These are phyloP conservation scores for Tetragnatha montana DNA, from an alignment of 2,888 invertebrate genomes.

Conservation along the genomic window DNA sequence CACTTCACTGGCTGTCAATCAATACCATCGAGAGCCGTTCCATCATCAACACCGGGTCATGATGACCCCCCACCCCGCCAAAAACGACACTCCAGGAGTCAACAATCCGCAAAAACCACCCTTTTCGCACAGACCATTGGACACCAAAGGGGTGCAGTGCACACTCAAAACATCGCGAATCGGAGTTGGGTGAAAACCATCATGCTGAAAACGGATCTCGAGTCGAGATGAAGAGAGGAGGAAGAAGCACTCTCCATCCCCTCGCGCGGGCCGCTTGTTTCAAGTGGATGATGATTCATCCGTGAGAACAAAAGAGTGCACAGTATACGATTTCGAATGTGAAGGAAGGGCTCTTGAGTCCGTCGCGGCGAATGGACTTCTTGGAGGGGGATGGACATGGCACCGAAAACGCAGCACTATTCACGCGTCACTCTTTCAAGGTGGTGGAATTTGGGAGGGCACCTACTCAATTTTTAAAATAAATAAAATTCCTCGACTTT, in stretches of 20 bases:
- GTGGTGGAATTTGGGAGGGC: no score
- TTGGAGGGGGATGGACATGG: no score
- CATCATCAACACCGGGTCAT: no score
- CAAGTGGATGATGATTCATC: slow-evolving; percentile 59
- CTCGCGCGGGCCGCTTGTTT: slow-evolving; percentile 35
- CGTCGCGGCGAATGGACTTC: background rate
- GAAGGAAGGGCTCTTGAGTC: slow-evolving; percentile 39
- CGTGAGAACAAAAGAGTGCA: slow-evolving; percentile 16
- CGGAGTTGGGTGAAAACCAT: no score
- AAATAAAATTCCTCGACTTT: no score
- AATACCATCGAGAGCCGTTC: no score
- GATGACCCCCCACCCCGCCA: background rate
- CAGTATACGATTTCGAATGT: background rate
- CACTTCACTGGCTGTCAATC: no score
- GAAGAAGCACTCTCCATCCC: slow-evolving; percentile 10
- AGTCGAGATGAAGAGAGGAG: background rate
- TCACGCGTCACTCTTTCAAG: no score
- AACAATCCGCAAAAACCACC: background rate
- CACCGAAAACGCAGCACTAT: no score
- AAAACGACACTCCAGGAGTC: background rate
- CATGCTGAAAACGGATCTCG: slow-evolving; percentile 15
- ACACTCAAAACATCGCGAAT: slow-evolving; percentile 22
- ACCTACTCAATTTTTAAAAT: no score
- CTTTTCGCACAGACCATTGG: background rate
- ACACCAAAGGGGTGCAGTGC: background rate